Evolutionary conservation across 2,888 invertebrate genomes (phyloP).

Genomic region (Muscina levida): DNA sequence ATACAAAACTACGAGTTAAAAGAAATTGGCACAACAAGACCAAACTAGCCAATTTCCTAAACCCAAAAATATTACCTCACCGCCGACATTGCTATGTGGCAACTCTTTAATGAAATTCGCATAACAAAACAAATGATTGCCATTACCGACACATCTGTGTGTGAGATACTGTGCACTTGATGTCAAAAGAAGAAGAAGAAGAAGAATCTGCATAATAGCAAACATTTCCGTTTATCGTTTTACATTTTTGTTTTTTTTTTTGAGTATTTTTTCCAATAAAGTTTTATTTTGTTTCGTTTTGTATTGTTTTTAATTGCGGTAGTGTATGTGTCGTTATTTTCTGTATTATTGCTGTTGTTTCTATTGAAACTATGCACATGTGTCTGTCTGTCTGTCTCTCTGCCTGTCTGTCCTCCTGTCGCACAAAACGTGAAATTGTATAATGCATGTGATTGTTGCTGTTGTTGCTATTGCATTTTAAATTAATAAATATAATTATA

Average conservation of each 20-base stretch:
- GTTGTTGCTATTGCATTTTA: slow-evolving; percentile 3
- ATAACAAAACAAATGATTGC: neutral
- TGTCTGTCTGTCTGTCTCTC: neutral
- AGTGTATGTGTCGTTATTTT: too few relatives aligned
- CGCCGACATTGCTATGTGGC: too few relatives aligned
- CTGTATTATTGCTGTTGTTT: neutral
- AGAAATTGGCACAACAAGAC: too few relatives aligned
- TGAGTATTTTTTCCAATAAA: neutral
- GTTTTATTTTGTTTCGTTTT: neutral
- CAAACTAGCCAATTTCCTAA: too few relatives aligned
- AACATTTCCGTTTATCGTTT: slow-evolving; percentile 40
- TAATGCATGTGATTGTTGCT: neutral
- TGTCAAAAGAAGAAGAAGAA: neutral
- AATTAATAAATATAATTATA: slow-evolving; percentile 24
- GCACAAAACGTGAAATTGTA: slow-evolving; percentile 16
- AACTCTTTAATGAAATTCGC: neutral
- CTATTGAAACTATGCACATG: slow-evolving; percentile 17
- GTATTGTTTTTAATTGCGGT: neutral
- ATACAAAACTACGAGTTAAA: too few relatives aligned
- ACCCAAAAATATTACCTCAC: too few relatives aligned
- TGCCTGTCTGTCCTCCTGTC: too few relatives aligned
- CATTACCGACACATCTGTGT: neutral
- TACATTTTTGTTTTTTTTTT: neutral
- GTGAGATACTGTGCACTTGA: too few relatives aligned
- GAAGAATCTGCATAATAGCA: neutral